A percentile compares a stretch with the other conserved stretches of the same genome.
Conservation (phyloP, 37 sponge, comb jelly and placozoan genomes). For the Petrosia ficiformis region DNA sequence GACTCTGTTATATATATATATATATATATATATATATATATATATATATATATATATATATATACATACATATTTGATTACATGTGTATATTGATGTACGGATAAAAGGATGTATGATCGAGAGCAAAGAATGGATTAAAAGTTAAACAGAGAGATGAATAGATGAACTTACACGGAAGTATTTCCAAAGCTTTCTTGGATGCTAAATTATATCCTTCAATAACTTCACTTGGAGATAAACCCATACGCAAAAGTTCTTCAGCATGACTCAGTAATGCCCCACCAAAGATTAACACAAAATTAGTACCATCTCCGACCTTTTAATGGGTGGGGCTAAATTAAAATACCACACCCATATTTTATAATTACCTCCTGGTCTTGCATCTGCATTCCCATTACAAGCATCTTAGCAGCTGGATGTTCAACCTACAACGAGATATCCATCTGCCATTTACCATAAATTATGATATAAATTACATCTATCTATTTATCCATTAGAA, state of each 20-base stretch:
- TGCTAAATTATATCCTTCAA: conserved; percentile 91
- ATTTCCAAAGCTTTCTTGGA: conserved; percentile 68
- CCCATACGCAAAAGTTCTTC: conserved; percentile 92
- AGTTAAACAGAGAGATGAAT: no score
- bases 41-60: no score
- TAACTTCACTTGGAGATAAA: conserved; percentile 89
- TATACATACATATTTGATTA: no score
- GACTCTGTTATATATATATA: no score
- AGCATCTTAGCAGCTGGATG: conserved; percentile 99
- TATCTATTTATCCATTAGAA: no score
- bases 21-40: no score
- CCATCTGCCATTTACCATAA: no score
- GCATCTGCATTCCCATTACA: conserved; percentile 87
- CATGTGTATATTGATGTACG: no score
- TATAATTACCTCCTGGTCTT: conserved; percentile 89
- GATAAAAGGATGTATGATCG: no score
- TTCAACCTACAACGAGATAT: conserved; percentile 58
- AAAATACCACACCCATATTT: background rate
- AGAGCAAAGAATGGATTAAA: no score
- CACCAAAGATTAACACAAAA: conserved; percentile 93
- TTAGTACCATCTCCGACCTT: conserved; percentile 98
- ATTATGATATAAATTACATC: no score
- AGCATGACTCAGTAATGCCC: conserved; percentile 87
- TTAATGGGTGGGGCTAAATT: background rate
- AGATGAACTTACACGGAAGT: conserved; percentile 54